Base-by-base conservation (phyloP, 1,140 invertebrate species). In the Sesamia nonagrioides region DNA sequence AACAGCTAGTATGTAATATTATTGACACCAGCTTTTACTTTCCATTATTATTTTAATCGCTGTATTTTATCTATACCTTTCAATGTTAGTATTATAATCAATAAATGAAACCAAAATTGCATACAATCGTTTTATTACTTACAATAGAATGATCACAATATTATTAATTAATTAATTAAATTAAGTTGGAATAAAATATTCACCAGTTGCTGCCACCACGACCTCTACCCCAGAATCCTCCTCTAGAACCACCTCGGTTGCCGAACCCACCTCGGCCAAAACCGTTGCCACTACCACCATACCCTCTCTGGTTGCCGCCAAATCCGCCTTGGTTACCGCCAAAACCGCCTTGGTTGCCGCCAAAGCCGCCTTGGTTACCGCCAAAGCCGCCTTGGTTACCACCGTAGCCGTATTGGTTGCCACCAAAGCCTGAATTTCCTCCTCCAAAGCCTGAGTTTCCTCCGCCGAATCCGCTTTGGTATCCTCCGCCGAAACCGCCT, bases 361-460 rank as follows among this genome's bases (percentile, higher is more conserved):
- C 74, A 37, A 76, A 84, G 6, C 80, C 80, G 15, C 82, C 72
- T 37, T 42, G 42, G 56, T 52, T 17, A 11, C 79, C 71, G 0
- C 77, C 79, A 58, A 73, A 85, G 11, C 85, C 82, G 15, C 82
- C 72, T 37, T 42, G 42, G n/a, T n/a, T n/a, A n/a, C n/a, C n/a
- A n/a, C n/a, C n/a, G n/a, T n/a, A n/a, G n/a, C n/a, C n/a, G n/a
- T n/a, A n/a, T n/a, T n/a, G n/a, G 56, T 52, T 17, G n/a, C 79
- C 71, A 0, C 77, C 79, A 58, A 73, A 85, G 11, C 85, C 82
- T 5, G 5, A 5, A 1, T 42, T 5, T 7, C 45, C 13, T 13
- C 79, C 71, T 0, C 79, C 79, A 54, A 73, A 85, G 15, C 85
- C 82, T n/a, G n/a, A n/a, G n/a, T n/a, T n/a, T n/a, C n/a, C n/a